Base-by-base conservation (phyloP, 2,888 invertebrate genomes). In the Ypsolopha sequella region DNA sequence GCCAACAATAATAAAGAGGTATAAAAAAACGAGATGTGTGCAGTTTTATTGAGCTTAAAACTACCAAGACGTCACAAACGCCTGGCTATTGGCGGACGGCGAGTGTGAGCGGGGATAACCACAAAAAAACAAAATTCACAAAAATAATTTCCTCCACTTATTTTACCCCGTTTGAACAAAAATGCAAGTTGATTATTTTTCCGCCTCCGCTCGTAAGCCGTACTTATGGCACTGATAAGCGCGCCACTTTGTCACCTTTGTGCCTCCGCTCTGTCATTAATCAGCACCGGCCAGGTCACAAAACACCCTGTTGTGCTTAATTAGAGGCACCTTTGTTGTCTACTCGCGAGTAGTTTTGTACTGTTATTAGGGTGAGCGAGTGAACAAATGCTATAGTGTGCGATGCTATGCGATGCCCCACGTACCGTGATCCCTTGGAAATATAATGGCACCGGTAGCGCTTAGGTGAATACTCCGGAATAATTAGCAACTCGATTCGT, bases 161-260 rank as follows among this genome's bases (percentile, higher is more conserved):
- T n/a, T n/a, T n/a, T n/a, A n/a, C n/a, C n/a, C n/a, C n/a, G n/a
- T n/a, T n/a, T n/a, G n/a, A n/a, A n/a, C n/a, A 24, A 24, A 24
- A 24, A 24, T 2, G 24, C 24, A 24, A 24, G 24, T 2, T 24
- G 24, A 24, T 24, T 24, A 24, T 24, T 24, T n/a, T 24, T 4
- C 24, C 24, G 24, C 24, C 24, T 24, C 24, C 24, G 24, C 24
- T 24, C 24, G 24, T 24, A 24, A 24, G 24, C 24, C 24, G 24
- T 4, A 24, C 24, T 24, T 4, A 24, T 24, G 48, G 51, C 24
- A 36, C 47, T 36, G 52, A 55, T 58, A 61, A 44, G 44, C 57
- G 56, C 51, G 56, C 47, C 54, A 56, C 56, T 59, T 57, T 44
- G 44, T 44, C 44, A 44, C 14, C 44, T 33, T 33, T 44, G 34